Evolutionary conservation across 1,140 invertebrate genomes (phyloP), one percentile per base, ranked within the genome.

Genomic region (Drosophila busckii): DNA sequence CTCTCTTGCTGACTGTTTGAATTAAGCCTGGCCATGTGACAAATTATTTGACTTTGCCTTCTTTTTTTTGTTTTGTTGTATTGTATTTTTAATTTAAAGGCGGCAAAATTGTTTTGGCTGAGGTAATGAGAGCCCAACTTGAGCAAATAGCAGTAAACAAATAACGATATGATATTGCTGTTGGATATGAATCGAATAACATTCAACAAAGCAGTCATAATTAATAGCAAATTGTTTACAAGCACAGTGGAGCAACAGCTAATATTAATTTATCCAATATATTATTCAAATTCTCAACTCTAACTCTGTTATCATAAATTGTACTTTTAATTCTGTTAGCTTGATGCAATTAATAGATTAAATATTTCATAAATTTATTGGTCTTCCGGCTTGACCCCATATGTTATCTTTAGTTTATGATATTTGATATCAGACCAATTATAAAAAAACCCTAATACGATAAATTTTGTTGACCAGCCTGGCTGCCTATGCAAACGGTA

Each of bases 371-470:
- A n/a, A n/a, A n/a, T 17, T 9, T n/a, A 19, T 7, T 2, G 15
- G 5, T 13, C 15, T 22, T 40, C 1, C 8, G 10, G 6, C 10
- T 26, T 48, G 55, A 71, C 59, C 31, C 22, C 32, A n/a, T 45
- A 54, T 40, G 31, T 48, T 68, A 48, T 48, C 31, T 9, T 25
- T 29, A 37, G 9, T 50, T 70, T 48, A 63, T 22, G 44, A 68
- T 37, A 62, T 78, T 78, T 78, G 67, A 80, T 78, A 78, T 80
- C 73, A 80, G 71, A 80, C 71, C 68, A 78, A 80, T 78, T 69
- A 71, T 70, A 49, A 19, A 49, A 29, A 48, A 44, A 55, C 65
- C 50, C 32, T 25, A 54, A 48, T 17, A 55, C 67, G 71, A 78
- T 80, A 80, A 75, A 75, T 13, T 22, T 9, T 41, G 64, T 29